phyloP scores from a whole-genome alignment of 2,888 invertebrate genomes.

The Nomada fabriciana region DNA sequence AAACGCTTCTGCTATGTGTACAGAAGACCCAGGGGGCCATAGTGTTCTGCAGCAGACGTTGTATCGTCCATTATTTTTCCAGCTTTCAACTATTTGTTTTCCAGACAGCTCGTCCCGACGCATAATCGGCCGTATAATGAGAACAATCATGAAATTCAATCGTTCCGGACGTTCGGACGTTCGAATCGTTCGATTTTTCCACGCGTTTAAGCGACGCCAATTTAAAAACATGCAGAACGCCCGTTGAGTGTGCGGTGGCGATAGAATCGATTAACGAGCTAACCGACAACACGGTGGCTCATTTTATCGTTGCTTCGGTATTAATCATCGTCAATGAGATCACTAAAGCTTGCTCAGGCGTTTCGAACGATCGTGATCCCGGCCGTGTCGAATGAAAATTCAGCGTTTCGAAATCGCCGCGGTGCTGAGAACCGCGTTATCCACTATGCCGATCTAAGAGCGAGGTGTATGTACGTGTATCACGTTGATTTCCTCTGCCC shows the following conservation, averaged over 20 bases:
- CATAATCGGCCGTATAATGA: too few species aligned
- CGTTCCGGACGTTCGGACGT: not conserved
- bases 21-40: too few species aligned
- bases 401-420: slow-evolving; percentile 27
- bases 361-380: slow-evolving; percentile 8
- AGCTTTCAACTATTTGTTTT: too few species aligned
- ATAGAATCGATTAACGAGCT: slow-evolving; percentile 16
- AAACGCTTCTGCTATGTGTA: too few species aligned
- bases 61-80: too few species aligned
- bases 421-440: not conserved
- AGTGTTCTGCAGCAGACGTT: too few species aligned
- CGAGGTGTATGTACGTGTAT: not conserved
- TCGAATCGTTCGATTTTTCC: too few species aligned
- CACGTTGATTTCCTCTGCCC: slow-evolving; percentile 1
- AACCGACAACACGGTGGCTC: not conserved
- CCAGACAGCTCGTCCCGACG: too few species aligned
- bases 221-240: not conserved
- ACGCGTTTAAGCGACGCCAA: too few species aligned
- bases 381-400: slow-evolving; percentile 8
- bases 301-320: slow-evolving; percentile 4
- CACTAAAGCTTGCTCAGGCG: not conserved
- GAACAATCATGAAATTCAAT: too few species aligned
- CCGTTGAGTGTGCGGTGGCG: not conserved
- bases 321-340: slow-evolving; percentile 24
- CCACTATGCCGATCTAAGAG: slow-evolving; percentile 5